Percentiles rank a stretch among this genome's conserved stretches.
Evolutionary conservation across 2,797 vertebrate genomes (phyloP).

Genomic region (Novumbra hubbsi): DNA sequence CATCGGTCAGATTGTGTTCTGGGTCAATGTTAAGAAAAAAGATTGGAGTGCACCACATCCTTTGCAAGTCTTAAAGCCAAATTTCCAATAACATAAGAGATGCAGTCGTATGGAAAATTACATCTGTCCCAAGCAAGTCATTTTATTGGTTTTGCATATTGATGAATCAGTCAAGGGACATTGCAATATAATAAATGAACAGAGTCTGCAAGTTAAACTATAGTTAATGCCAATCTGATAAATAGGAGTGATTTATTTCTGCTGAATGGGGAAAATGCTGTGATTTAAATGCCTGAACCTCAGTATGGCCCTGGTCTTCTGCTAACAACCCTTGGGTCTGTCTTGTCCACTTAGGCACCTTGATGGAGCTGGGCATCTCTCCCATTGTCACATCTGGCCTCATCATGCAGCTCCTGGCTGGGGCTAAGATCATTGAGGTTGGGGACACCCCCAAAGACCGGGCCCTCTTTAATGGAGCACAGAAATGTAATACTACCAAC

Average conservation of each 20-base stretch:
- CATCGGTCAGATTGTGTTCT: too few species aligned
- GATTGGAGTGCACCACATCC: neutral
- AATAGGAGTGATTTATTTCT: neutral
- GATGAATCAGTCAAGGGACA: neutral
- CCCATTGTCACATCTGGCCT: slow-evolving; percentile 98
- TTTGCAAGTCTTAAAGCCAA: neutral
- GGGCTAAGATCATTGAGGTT: slow-evolving; percentile 98
- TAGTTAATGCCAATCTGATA: neutral
- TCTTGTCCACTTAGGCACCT: slow-evolving; percentile 77
- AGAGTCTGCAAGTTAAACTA: neutral
- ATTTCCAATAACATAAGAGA: too few species aligned
- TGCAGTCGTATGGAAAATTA: too few species aligned
- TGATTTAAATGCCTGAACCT: neutral
- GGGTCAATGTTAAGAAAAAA: neutral
- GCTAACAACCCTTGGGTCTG: neutral
- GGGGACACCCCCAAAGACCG: slow-evolving; percentile 97
- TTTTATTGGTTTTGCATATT: neutral
- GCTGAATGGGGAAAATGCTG: neutral
- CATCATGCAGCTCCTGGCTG: slow-evolving; percentile 98
- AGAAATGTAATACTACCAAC: slow-evolving; percentile 84
- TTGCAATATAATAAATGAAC: neutral
- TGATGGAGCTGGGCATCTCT: slow-evolving; percentile 98
- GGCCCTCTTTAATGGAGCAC: slow-evolving; percentile 97
- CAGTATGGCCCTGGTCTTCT: neutral
- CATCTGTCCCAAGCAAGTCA: neutral